These are phyloP conservation scores for Margaritifera margaritifera DNA, from an alignment of 2,888 invertebrate genomes.

Conservation along the genomic window DNA sequence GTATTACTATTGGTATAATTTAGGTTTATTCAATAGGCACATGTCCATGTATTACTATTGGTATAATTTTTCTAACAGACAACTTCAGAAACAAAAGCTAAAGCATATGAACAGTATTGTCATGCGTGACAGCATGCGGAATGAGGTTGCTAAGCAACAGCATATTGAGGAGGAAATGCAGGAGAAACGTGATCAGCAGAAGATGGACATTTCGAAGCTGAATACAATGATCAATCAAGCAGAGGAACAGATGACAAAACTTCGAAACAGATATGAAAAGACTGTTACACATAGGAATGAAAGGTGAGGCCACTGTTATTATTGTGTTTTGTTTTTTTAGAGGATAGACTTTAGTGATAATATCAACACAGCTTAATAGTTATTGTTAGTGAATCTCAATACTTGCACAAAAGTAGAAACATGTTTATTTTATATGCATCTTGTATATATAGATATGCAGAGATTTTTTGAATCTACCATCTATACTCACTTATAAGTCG, in stretches of 20 bases:
- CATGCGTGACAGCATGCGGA: slow-evolving; percentile 69
- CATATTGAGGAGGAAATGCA: slow-evolving; percentile 68
- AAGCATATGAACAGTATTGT: slow-evolving; percentile 70
- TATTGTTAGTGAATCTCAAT: background rate
- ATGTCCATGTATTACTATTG: too few relatives aligned
- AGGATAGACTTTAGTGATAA: background rate
- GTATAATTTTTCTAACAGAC: slow-evolving; percentile 40
- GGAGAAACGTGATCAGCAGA: slow-evolving; percentile 70
- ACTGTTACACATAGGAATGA: slow-evolving; percentile 71
- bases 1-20: too few relatives aligned
- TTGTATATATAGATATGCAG: too few relatives aligned
- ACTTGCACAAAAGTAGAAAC: too few relatives aligned
- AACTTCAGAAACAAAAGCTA: slow-evolving; percentile 70
- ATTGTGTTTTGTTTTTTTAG: background rate
- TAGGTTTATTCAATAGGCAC: too few relatives aligned
- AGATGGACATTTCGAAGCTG: slow-evolving; percentile 71
- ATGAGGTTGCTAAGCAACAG: slow-evolving; percentile 71
- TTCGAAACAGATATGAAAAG: slow-evolving; percentile 70
- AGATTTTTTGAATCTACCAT: too few relatives aligned
- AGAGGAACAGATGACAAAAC: slow-evolving; percentile 71
- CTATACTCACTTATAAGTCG: too few relatives aligned
- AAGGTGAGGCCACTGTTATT: slow-evolving; percentile 42
- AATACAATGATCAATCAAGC: slow-evolving; percentile 72
- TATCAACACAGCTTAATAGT: background rate
- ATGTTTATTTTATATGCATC: too few relatives aligned